A percentile compares a stretch with the other conserved stretches of the same genome.
Conservation (phyloP, 2,113 vertebrate species). For the Suncus etruscus region DNA sequence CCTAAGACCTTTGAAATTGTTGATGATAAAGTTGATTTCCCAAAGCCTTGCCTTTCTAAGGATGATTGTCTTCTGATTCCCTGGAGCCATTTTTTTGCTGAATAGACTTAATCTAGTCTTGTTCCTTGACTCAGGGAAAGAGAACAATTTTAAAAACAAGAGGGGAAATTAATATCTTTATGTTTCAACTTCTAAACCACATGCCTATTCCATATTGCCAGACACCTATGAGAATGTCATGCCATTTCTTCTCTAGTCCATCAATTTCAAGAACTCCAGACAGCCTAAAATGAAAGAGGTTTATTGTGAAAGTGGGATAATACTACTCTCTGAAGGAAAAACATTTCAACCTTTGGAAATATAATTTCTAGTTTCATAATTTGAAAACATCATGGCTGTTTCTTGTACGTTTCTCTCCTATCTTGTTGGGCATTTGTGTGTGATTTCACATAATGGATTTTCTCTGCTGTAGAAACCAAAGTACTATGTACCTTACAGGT, state of each 20-base stretch:
- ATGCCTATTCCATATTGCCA: slow-evolving; percentile 43
- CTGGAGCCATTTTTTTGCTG: slow-evolving; percentile 10
- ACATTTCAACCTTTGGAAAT: slow-evolving; percentile 84
- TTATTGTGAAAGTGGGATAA: slow-evolving; percentile 82
- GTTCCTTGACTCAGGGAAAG: slow-evolving; percentile 44
- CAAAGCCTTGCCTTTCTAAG: slow-evolving; percentile 10
- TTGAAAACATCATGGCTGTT: slow-evolving; percentile 81
- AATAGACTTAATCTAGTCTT: slow-evolving; percentile 56
- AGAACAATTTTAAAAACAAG: not conserved
- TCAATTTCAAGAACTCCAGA: slow-evolving; percentile 77
- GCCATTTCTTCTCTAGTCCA: slow-evolving; percentile 64
- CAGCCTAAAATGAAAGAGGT: slow-evolving; percentile 76
- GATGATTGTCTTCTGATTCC: slow-evolving; percentile 29
- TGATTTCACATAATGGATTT: slow-evolving; percentile 85
- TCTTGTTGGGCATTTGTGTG: slow-evolving; percentile 62
- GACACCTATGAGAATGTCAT: slow-evolving; percentile 61
- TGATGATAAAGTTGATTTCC: slow-evolving; percentile 1
- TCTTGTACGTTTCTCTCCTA: slow-evolving; percentile 76
- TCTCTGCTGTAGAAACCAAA: slow-evolving; percentile 79
- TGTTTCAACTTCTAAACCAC: slow-evolving; percentile 16
- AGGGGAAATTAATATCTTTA: not conserved
- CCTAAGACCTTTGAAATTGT: not conserved
- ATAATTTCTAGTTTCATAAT: slow-evolving; percentile 85
- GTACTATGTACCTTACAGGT: slow-evolving; percentile 64
- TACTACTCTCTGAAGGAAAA: slow-evolving; percentile 82